Conservation (phyloP, 1,140 invertebrate species). For the Neomicropteryx cornuta region DNA sequence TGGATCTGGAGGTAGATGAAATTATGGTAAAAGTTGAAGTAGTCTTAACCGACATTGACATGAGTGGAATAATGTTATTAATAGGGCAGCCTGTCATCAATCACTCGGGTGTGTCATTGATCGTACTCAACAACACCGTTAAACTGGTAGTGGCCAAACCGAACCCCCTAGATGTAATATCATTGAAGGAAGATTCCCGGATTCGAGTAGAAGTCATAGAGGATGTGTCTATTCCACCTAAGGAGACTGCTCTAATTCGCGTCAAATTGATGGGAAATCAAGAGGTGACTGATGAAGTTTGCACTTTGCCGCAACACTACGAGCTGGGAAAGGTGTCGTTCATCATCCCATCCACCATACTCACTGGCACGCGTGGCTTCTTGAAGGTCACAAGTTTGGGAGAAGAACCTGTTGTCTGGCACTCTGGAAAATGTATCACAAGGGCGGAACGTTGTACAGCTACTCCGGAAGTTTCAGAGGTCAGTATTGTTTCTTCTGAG, state of each 20-base stretch:
- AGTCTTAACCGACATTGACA: background rate
- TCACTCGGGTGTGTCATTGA: background rate
- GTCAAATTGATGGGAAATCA: too few species aligned
- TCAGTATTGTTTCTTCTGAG: too few species aligned
- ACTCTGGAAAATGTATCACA: too few species aligned
- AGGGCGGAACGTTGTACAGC: too few species aligned
- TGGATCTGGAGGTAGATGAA: constrained; percentile 3
- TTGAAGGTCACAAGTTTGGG: too few species aligned
- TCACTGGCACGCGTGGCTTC: too few species aligned
- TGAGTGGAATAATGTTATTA: background rate
- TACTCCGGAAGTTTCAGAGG: too few species aligned
- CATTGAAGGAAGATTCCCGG: background rate
- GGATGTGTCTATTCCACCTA: background rate
- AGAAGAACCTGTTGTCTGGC: too few species aligned
- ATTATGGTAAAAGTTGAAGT: background rate
- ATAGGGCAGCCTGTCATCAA: background rate
- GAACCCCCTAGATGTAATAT: background rate
- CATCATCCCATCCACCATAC: too few species aligned
- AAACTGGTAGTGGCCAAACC: background rate
- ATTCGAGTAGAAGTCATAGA: background rate
- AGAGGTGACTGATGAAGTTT: too few species aligned
- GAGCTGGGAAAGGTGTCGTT: too few species aligned
- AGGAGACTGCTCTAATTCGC: background rate
- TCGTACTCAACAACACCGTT: background rate
- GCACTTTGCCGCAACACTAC: too few species aligned